phyloP scores from a whole-genome alignment of 1,140 invertebrate species.

The Drosophila pruinosa region DNA sequence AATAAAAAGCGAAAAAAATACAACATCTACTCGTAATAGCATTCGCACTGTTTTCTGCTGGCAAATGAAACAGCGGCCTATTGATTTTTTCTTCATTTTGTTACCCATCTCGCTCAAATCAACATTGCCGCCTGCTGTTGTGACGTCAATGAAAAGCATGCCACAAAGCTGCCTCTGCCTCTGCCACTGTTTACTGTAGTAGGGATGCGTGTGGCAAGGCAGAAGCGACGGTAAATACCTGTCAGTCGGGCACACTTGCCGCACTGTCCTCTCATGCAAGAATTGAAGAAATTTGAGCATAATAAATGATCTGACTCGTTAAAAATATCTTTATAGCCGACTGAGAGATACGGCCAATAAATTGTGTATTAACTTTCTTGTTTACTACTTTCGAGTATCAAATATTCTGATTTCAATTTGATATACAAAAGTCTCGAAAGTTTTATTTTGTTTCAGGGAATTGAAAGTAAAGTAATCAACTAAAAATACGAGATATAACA shows the following conservation, averaged over 20 bases:
- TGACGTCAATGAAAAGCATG: slow-evolving; percentile 61
- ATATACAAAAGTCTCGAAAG: neutral
- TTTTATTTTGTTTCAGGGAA: too few species aligned
- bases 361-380: neutral
- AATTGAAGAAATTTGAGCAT: neutral
- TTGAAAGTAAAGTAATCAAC: neutral
- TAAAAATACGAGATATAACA: too few species aligned
- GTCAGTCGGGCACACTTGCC: neutral
- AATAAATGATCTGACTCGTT: neutral
- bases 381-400: neutral
- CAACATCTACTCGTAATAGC: neutral
- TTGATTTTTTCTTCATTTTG: slow-evolving; percentile 57
- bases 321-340: neutral
- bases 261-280: neutral
- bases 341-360: neutral
- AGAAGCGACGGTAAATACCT: neutral
- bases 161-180: slow-evolving; percentile 32
- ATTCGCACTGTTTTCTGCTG: slow-evolving; percentile 13
- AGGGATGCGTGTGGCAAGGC: neutral
- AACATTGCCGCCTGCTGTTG: slow-evolving; percentile 49
- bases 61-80: slow-evolving; percentile 55
- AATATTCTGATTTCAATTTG: neutral
- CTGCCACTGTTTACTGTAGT: neutral
- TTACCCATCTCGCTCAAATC: slow-evolving; percentile 15
- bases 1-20: slow-evolving; percentile 28